These are phyloP conservation scores for Oeneis ivallda DNA, from an alignment of 2,888 invertebrate genomes.

Conservation along the genomic window DNA sequence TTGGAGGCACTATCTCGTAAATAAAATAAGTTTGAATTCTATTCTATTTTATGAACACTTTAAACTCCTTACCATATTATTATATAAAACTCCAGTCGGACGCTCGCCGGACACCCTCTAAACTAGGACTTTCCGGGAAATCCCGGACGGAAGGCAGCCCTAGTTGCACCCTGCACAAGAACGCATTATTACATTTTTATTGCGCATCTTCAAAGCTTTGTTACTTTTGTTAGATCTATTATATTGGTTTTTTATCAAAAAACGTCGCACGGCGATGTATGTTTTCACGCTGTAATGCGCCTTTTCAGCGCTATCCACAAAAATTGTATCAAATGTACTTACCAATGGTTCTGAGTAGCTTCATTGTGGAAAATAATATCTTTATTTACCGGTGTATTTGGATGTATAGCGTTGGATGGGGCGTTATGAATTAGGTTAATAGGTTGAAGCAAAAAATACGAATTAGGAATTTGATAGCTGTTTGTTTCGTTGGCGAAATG, in stretches of 20 bases:
- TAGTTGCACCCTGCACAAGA: constrained; percentile 55
- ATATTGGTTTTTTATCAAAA: constrained; percentile 71
- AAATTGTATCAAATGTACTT: constrained; percentile 34
- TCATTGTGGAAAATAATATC: constrained; percentile 25
- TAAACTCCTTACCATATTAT: too few species aligned
- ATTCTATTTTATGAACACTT: too few species aligned
- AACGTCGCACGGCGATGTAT: constrained; percentile 70
- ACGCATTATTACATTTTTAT: constrained; percentile 77
- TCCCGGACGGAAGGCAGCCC: too few species aligned
- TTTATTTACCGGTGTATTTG: constrained; percentile 19
- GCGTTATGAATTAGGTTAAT: background rate
- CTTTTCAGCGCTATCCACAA: constrained; percentile 51
- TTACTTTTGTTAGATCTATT: constrained; percentile 67
- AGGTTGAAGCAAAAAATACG: background rate
- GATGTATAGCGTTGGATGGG: constrained; percentile 5
- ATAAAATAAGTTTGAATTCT: too few species aligned
- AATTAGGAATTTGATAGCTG: background rate
- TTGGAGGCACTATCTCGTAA: too few species aligned
- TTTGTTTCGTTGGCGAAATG: background rate
- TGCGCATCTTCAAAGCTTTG: constrained; percentile 78
- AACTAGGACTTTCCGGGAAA: constrained; percentile 11
- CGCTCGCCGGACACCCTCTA: too few species aligned
- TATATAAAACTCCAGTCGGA: too few species aligned
- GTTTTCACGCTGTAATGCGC: constrained; percentile 75
- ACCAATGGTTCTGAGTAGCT: constrained; percentile 23